A percentile compares a stretch with the other conserved stretches of the same genome.
These are phyloP conservation scores for Thymelicus acteon DNA, from an alignment of 2,888 invertebrate species.

Conservation along the genomic window DNA sequence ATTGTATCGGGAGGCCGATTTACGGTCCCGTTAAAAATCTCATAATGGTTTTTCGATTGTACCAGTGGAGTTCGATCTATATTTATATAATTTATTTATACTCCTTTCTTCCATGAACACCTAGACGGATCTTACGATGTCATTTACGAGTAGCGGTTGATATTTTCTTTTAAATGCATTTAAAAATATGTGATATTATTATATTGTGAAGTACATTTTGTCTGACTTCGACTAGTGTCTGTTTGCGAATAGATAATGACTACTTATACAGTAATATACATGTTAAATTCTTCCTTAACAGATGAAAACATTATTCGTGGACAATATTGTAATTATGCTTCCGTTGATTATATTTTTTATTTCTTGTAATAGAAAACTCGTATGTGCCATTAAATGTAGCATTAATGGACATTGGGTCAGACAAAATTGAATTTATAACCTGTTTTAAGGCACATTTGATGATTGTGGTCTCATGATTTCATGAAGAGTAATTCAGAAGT, in stretches of 20 bases:
- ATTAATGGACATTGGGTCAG: slow-evolving; percentile 73
- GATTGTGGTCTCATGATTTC: slow-evolving; percentile 69
- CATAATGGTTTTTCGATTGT: slow-evolving; percentile 83
- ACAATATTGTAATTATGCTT: slow-evolving; percentile 51
- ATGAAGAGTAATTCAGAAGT: slow-evolving; percentile 69
- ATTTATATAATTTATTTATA: slow-evolving; percentile 73
- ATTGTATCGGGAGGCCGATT: slow-evolving; percentile 80
- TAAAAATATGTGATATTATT: slow-evolving; percentile 84
- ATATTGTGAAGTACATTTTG: slow-evolving; percentile 81
- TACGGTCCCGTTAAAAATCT: slow-evolving; percentile 83
- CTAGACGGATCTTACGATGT: slow-evolving; percentile 50
- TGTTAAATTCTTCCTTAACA: slow-evolving; percentile 45
- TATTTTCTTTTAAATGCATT: slow-evolving; percentile 79
- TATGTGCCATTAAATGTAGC: slow-evolving; percentile 72
- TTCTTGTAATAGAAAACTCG: slow-evolving; percentile 49
- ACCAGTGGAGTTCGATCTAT: slow-evolving; percentile 73
- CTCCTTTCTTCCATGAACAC: slow-evolving; percentile 65
- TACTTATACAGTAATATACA: slow-evolving; percentile 60
- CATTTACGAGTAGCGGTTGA: slow-evolving; percentile 63
- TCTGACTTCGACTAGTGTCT: slow-evolving; percentile 82
- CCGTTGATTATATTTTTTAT: slow-evolving; percentile 48
- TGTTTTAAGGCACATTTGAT: slow-evolving; percentile 67
- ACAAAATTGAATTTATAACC: slow-evolving; percentile 76
- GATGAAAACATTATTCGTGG: slow-evolving; percentile 44
- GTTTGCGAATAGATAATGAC: slow-evolving; percentile 63